phyloP scores from a whole-genome alignment of 2,888 invertebrate genomes.

The Hyalella azteca region DNA sequence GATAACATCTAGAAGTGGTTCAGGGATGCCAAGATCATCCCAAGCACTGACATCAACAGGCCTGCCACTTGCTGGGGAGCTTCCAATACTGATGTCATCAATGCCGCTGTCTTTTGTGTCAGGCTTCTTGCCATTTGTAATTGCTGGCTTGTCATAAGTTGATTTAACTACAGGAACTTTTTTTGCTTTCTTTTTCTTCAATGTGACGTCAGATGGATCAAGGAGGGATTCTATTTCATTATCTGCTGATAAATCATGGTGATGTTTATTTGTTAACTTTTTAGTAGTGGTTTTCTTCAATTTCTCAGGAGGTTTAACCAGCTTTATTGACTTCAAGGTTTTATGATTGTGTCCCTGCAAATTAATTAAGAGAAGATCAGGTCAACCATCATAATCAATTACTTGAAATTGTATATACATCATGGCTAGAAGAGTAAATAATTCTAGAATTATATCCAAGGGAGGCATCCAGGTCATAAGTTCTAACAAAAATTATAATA shows the following conservation, averaged over 20 bases:
- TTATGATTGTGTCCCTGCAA: not conserved
- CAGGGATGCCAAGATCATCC: constrained; percentile 69
- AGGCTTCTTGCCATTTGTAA: not conserved
- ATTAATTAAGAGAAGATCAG: not conserved
- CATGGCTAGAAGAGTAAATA: too few species aligned
- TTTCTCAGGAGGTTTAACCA: not conserved
- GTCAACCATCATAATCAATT: too few species aligned
- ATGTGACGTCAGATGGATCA: too few species aligned
- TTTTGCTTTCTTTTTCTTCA: constrained; percentile 37
- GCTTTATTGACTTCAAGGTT: not conserved
- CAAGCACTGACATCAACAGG: constrained; percentile 62
- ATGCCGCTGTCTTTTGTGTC: not conserved
- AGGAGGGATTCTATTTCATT: too few species aligned
- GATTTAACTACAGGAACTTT: not conserved
- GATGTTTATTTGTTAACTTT: too few species aligned
- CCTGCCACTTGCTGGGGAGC: not conserved
- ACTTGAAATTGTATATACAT: too few species aligned
- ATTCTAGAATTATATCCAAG: too few species aligned
- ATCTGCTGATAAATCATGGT: too few species aligned
- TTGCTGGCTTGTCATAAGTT: not conserved
- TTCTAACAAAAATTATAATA: too few species aligned
- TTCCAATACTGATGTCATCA: not conserved
- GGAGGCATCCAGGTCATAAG: too few species aligned
- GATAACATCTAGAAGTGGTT: constrained; percentile 74
- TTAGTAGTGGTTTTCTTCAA: too few species aligned